Percentiles rank a stretch among this genome's conserved stretches.
Evolutionary conservation across 1,140 invertebrate genomes (phyloP).

Genomic region (Pogonomyrmex californicus): DNA sequence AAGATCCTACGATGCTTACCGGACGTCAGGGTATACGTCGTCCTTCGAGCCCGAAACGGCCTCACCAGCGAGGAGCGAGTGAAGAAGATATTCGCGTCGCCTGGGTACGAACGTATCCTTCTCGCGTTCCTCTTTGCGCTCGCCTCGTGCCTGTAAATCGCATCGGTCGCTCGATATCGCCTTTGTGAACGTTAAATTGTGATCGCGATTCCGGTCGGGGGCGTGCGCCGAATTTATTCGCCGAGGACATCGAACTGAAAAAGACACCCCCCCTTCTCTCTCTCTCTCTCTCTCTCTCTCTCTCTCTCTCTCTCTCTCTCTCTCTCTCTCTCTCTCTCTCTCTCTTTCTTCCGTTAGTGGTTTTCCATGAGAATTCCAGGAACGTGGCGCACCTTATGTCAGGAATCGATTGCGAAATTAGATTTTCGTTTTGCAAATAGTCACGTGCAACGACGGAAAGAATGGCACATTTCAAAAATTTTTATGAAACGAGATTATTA

Average conservation of each 20-base stretch:
- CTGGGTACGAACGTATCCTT: constrained; percentile 74
- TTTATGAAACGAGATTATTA: not conserved
- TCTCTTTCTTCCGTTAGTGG: not conserved
- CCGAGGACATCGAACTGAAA: constrained; percentile 14
- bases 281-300: too few species aligned
- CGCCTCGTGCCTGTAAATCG: not conserved
- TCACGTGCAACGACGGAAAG: not conserved
- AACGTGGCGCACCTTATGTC: constrained; percentile 11
- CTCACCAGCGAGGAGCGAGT: constrained; percentile 75
- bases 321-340: too few species aligned
- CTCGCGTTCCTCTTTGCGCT: not conserved
- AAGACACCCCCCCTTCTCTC: not conserved
- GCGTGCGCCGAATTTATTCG: constrained; percentile 47
- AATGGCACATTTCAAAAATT: not conserved
- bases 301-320: constrained; percentile 3
- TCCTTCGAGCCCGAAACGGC: constrained; percentile 73
- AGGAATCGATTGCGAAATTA: constrained; percentile 53
- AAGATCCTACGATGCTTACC: constrained; percentile 79
- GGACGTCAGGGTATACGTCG: constrained; percentile 67
- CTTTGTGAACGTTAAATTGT: constrained; percentile 50
- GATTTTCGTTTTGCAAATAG: constrained; percentile 32
- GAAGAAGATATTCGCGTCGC: constrained; percentile 76
- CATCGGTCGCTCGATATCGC: constrained; percentile 26
- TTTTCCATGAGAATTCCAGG: constrained; percentile 8
- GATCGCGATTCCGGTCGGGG: constrained; percentile 38